Evolutionary conservation across 2,888 invertebrate species (phyloP), one percentile per base, ranked within the genome.

Genomic region (Koerneria pararmatus): DNA sequence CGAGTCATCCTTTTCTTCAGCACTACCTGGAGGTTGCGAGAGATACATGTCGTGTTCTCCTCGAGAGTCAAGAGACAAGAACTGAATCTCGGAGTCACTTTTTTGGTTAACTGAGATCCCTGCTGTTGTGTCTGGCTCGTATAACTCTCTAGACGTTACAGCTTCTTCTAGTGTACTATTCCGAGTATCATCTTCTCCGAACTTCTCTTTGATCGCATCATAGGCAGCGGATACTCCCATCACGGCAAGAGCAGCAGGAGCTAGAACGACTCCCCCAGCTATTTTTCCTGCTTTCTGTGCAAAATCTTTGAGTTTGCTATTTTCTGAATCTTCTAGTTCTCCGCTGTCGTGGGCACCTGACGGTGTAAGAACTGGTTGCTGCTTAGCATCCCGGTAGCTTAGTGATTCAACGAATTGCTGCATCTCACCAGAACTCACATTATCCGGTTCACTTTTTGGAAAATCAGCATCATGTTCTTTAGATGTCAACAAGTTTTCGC

Each of bases 181-280:
- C 66, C 27, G n/a, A n/a, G n/a, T 68, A 49, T 66, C 65, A 11
- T 62, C 67, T 32, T 71, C 69, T 11, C 70, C 66, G 8, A 49
- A 56, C 35, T 71, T 66, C 46, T 67, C 65, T 49, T 69, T 71
- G 22, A 77, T 56, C 8, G 68, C 68, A 34, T 77, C 78, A 66
- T 73, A 74, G 0, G 76, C 74, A 24, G 70, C 66, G 51, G 71
- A 69, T 22, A 74, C 76, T 64, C 77, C 77, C 29, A 73, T 62
- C n/a, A 71, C 75, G 54, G 72, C 73, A 3, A 73, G 68, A 41
- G 70, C 75, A 60, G 70, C 73, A 53, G 74, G 76, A 46, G 76
- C 76, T 51, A 71, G 70, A 56, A 74, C 68, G 29, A 74, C 71
- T 59, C 71, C 78, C 53, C 75, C 78, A 31, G 75, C 75, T n/a